A percentile compares a stretch with the other conserved stretches of the same genome.
phyloP scores from a whole-genome alignment of 2,113 vertebrate species.

The Lontra canadensis region DNA sequence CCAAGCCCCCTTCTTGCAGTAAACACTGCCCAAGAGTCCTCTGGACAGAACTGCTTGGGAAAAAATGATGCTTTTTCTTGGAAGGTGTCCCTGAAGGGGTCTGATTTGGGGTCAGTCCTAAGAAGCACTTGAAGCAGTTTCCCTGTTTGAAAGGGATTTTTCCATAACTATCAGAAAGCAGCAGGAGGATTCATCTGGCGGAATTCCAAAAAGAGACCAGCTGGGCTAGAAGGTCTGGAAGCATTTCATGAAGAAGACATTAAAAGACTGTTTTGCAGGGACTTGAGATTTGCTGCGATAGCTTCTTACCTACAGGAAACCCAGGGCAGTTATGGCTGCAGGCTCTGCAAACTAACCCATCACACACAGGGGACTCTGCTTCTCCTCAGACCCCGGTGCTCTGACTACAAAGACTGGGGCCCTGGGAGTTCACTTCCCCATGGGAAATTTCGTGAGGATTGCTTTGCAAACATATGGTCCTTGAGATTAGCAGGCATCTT shows the following conservation, averaged over 20 bases:
- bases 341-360: not conserved
- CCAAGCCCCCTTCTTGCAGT: slow-evolving; percentile 1
- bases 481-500: not conserved
- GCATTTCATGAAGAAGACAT: not conserved
- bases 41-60: slow-evolving; percentile 36
- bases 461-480: not conserved
- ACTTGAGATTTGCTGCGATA: not conserved
- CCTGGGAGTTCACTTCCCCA: not conserved
- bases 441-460: not conserved
- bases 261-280: slow-evolving; percentile 39
- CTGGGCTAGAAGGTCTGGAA: not conserved
- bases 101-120: slow-evolving; percentile 23
- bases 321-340: not conserved
- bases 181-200: slow-evolving; percentile 15
- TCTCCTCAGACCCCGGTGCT: not conserved
- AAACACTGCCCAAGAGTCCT: not conserved
- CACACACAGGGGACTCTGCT: not conserved
- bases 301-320: slow-evolving; percentile 28
- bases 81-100: slow-evolving; percentile 50
- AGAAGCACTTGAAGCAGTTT: slow-evolving; percentile 46
- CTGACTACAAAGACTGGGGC: not conserved
- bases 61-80: slow-evolving; percentile 65
- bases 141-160: slow-evolving; percentile 41
- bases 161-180: slow-evolving; percentile 52
- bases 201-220: slow-evolving; percentile 14